Evolutionary conservation across 2,113 vertebrate species (phyloP), one percentile per base, ranked within the genome.

Genomic region (Pelvicachromis taeniatus): DNA sequence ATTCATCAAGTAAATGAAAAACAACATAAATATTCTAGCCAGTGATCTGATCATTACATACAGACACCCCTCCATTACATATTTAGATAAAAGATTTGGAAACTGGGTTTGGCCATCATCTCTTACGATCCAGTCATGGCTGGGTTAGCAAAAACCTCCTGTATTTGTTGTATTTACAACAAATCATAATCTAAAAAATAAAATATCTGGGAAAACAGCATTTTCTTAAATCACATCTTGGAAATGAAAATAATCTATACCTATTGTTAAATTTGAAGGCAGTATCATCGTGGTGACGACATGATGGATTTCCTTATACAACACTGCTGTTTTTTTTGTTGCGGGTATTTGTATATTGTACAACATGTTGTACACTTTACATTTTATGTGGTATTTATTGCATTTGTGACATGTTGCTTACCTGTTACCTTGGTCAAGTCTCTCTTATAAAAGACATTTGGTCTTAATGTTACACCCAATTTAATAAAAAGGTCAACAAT

Each of bases 1-100:
- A 78, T 88, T 86, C 68, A 91, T 81, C 16, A 85, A 83, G 83
- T 50, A 77, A 81, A 91, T 78, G 68, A 85, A 83, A 81, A 82
- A 86, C 82, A 84, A 82, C 77, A 83, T 8, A 14, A 63, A 48
- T 48, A 53, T 77, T 83, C 53, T 9, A 82, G 53, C 63, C 23
- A n/a, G 21, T 58, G 59, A 80, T 81, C 50, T 80, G 35, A 77
- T 81, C 59, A 78, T 88, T 85, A 85, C 45, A 77, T 14, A 5
- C 5, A 31, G 33, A 70, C 42, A 40, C 16, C 31, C 42, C 45
- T 70, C 38, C 40, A 50, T 82, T 78, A 79, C 19, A 84, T 29
- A 42, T 14, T 29, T 17, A n/a, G 48, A 45, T 38, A 40, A 21
- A 55, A 83, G 7, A 48, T 23, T 48, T 9, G 19, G 59, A 63